Evolutionary conservation across 1,140 invertebrate species (phyloP), one percentile per base, ranked within the genome.

Genomic region (Charaxes varanes): DNA sequence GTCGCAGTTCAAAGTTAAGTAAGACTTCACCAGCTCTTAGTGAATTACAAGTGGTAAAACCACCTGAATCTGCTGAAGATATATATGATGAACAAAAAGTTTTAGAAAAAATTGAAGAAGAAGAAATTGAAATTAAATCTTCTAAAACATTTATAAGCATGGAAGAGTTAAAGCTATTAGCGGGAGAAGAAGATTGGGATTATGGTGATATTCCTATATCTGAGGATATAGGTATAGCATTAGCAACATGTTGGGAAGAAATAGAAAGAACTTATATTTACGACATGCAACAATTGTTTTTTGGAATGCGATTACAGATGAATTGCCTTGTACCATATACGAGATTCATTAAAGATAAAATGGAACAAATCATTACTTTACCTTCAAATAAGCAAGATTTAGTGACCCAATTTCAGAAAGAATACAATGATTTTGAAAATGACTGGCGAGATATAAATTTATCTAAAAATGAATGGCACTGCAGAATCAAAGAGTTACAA

Each of bases 211-310:
- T 87, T 18, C 69, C 76, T 1, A 67, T 87, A 11, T 12, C 79
- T 6, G 54, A 71, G 34, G 16, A 46, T 3, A 53, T 87, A 16
- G 49, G 79, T 6, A 41, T 79, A 10, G 61, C 69, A 4, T 47
- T 90, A 23, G 84, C 85, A 0, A 84, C 62, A 2, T 62, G 87
- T 15, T 90, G 88, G 88, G 80, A 87, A 53, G 80, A 72, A 44
- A 46, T 85, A 7, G 88, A 90, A 65, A 76, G 74, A 32, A 55
- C 63, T 2, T 90, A 89, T 50, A 54, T 88, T 2, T 53, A 79
- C 11, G 83, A 86, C 30, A 55, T 89, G 26, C 79, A 86, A 31
- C 71, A 88, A 43, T 51, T 86, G 14, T 83, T 89, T 32, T 85
- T 85, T 33, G 52, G 84, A 3, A 86, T 85, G 41, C 71, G 88